Base-by-base conservation (phyloP, 2,113 vertebrate species). In the Actinemys pallida region DNA sequence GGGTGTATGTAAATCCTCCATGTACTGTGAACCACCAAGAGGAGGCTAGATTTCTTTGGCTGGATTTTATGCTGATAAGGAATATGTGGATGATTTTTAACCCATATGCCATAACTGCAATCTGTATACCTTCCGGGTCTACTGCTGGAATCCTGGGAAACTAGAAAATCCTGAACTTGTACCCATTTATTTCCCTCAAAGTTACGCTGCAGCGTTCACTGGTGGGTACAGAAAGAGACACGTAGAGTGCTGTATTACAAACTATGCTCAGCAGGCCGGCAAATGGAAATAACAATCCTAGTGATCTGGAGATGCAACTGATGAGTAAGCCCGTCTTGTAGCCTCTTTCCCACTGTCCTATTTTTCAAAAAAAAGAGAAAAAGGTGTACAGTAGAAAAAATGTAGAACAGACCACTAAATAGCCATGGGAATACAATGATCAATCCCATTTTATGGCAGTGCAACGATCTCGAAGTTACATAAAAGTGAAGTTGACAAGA, bases 291-390 rank as follows among this genome's bases (percentile, higher is more conserved):
- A 95, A 59, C 17, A 90, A 42, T 79, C 87, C 5, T 3, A 47
- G 50, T 65, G 20, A 25, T 29, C 86, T 42, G 35, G 47, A 93
- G 45, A 42, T 56, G 27, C 2, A 78, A 52, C 24, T 87, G 25
- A 91, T 89, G 53, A 93, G 84, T 16, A 88, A 91, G 54, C 10
- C 12, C 78, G 27, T 84, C 75, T 75, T 78, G 47, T 47, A 0
- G 8, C 1, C 22, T n/a, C 45, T 84, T 95, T 96, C 96, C 82
- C 62, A 57, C 17, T 65, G 45, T 78, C 72, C 42, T 92, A 65
- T 83, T 47, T 94, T 94, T 89, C 84, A 96, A 42, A 93, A 57
- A 42, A 93, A 57, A 92, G 29, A 83, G 81, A 94, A 92, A 88
- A 35, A 52, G 56, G 84, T 87, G 39, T 3, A 87, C 4, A 52